Percentiles rank a stretch among this genome's conserved stretches.
Evolutionary conservation across 2,113 vertebrate genomes (phyloP).

Genomic region (Dipodomys spectabilis): DNA sequence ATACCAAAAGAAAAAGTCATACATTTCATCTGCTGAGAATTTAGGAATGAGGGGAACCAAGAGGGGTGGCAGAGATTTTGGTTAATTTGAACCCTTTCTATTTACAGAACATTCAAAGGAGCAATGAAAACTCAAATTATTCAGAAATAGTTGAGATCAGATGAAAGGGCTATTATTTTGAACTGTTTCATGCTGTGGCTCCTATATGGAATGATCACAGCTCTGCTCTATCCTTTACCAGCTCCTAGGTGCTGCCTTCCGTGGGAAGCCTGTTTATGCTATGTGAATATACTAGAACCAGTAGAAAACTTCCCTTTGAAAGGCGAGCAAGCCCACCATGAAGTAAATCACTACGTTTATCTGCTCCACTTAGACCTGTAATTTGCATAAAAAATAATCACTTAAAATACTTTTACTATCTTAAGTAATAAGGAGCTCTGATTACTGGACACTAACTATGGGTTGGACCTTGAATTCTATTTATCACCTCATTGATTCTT

Average conservation of each 20-base stretch:
- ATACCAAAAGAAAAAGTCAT: neutral
- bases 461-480: neutral
- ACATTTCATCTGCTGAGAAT: neutral
- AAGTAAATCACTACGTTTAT: neutral
- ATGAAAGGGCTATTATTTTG: neutral
- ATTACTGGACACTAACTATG: neutral
- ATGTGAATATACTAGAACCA: neutral
- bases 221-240: neutral
- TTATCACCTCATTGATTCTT: slow-evolving; percentile 25
- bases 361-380: neutral
- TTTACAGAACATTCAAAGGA: slow-evolving; percentile 10
- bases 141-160: slow-evolving; percentile 40
- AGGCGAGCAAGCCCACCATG: neutral
- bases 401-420: neutral
- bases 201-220: neutral
- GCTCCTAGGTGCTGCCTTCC: neutral
- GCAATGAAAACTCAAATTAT: neutral
- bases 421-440: neutral
- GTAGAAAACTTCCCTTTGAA: neutral
- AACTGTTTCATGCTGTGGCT: neutral
- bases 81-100: neutral
- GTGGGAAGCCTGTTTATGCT: slow-evolving; percentile 21
- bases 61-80: neutral
- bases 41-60: neutral
- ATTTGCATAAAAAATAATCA: neutral